A percentile compares a stretch with the other conserved stretches of the same genome.
Evolutionary conservation across 2,797 vertebrate species (phyloP).

Genomic region (Rhinella marina): DNA sequence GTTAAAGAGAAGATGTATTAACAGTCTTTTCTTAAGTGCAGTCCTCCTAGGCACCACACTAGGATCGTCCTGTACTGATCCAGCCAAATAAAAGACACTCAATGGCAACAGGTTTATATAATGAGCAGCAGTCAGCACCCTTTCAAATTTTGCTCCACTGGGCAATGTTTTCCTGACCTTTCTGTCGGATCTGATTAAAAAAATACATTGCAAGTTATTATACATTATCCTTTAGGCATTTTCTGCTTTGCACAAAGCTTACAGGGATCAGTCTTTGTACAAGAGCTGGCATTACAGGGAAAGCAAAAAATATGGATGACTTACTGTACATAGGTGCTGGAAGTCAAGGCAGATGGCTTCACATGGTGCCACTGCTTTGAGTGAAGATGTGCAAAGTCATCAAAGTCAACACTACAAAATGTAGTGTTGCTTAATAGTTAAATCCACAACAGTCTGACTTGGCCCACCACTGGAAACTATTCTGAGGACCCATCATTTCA

Average conservation of each 20-base stretch:
- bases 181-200: conserved; percentile 59
- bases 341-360: conserved; percentile 18
- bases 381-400: neutral
- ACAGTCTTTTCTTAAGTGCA: neutral
- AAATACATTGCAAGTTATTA: conserved; percentile 45
- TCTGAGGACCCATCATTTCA: too few relatives aligned
- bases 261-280: conserved; percentile 31
- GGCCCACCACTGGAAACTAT: too few relatives aligned
- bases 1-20: conserved; percentile 18
- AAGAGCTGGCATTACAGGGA: conserved; percentile 16
- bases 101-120: conserved; percentile 46
- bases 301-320: neutral
- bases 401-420: too few relatives aligned
- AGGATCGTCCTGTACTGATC: conserved; percentile 22
- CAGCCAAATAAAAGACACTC: conserved; percentile 36
- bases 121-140: conserved; percentile 15
- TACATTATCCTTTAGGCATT: conserved; percentile 48
- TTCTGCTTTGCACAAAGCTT: conserved; percentile 26
- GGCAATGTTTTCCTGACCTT: conserved; percentile 59
- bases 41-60: conserved; percentile 9
- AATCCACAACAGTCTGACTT: too few relatives aligned
- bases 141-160: conserved; percentile 35
- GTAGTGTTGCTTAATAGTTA: too few relatives aligned
- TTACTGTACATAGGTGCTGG: conserved; percentile 21
- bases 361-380: neutral